These are phyloP conservation scores for Geococcyx californianus DNA, from an alignment of 2,113 vertebrate species.

Conservation along the genomic window DNA sequence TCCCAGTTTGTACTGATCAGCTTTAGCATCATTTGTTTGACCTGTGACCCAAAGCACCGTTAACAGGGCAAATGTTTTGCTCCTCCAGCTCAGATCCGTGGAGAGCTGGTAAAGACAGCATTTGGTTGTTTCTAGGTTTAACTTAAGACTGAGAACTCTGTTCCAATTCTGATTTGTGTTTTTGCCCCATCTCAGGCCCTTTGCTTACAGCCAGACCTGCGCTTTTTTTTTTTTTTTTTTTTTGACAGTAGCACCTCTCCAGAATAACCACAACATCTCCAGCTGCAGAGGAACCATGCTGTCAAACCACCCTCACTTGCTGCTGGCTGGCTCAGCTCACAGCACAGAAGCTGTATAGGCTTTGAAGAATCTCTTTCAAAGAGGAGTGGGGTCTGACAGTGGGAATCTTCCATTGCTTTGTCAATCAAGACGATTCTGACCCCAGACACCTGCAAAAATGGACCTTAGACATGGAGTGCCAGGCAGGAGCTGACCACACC, in stretches of 20 bases:
- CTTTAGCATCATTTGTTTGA: not conserved
- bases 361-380: too few species aligned
- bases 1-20: not conserved
- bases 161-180: not conserved
- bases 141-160: not conserved
- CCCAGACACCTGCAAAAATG: not conserved
- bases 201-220: not conserved
- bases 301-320: rapidly evolving
- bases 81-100: not conserved
- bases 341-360: not conserved
- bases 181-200: not conserved
- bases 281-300: rapidly evolving
- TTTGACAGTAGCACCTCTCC: not conserved
- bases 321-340: not conserved
- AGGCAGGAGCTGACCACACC: not conserved
- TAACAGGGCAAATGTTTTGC: not conserved
- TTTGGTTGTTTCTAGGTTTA: not conserved
- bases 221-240: rapidly evolving
- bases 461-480: not conserved
- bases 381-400: too few species aligned
- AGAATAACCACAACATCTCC: not conserved
- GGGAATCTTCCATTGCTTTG: not conserved
- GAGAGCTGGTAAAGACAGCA: not conserved
- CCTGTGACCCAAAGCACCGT: not conserved
- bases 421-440: not conserved